These are phyloP conservation scores for Pammene aurita DNA, from an alignment of 2,888 invertebrate species.

Conservation along the genomic window DNA sequence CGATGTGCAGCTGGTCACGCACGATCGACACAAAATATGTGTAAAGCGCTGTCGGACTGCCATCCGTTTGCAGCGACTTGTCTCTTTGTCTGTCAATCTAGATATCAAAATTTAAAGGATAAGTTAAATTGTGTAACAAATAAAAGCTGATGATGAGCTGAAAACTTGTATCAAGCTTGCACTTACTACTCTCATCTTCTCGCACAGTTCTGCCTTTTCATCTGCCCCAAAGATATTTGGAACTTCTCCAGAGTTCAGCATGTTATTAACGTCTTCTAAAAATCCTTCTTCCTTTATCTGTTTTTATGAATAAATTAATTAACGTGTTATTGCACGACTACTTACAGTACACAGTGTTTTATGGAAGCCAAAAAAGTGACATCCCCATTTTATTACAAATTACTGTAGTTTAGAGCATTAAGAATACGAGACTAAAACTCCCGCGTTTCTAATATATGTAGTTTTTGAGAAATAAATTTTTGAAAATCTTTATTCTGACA, in stretches of 20 bases:
- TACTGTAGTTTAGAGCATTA: too few relatives aligned
- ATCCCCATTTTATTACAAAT: too few relatives aligned
- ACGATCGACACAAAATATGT: conserved; percentile 95
- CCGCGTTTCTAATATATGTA: too few relatives aligned
- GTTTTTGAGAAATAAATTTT: too few relatives aligned
- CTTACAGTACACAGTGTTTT: too few relatives aligned
- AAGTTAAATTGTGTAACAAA: not conserved
- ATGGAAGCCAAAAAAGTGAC: too few relatives aligned
- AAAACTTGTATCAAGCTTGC: not conserved
- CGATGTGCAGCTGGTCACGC: conserved; percentile 94
- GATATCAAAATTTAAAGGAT: conserved; percentile 45
- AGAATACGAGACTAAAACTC: too few relatives aligned
- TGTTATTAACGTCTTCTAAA: conserved; percentile 95
- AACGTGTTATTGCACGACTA: not conserved
- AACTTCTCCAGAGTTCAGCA: conserved; percentile 96
- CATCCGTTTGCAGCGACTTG: conserved; percentile 94
- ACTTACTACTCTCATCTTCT: conserved; percentile 91
- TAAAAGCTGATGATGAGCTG: not conserved
- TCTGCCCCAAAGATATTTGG: conserved; percentile 94
- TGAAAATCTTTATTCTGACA: too few relatives aligned
- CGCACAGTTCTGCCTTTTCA: conserved; percentile 94
- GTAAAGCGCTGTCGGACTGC: conserved; percentile 94
- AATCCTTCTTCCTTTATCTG: conserved; percentile 96
- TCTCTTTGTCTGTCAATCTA: conserved; percentile 94
- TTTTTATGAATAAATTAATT: conserved; percentile 27